phyloP scores from a whole-genome alignment of 2,888 invertebrate genomes.

The Cremastinae sp. region DNA sequence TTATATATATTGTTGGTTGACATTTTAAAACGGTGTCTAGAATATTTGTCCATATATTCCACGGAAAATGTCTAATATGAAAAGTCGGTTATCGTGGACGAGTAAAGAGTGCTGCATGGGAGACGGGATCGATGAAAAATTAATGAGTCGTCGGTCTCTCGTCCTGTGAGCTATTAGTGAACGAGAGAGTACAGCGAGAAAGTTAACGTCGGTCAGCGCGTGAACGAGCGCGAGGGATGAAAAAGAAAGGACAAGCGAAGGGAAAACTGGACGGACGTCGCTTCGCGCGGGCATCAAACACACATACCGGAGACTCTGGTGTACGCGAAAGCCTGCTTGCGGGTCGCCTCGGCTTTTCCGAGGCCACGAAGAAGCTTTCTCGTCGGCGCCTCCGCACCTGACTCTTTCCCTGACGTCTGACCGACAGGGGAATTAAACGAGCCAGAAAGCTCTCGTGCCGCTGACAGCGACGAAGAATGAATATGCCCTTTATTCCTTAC shows the following conservation, averaged over 20 bases:
- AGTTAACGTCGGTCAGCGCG: slow-evolving; percentile 45
- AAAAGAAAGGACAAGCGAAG: slow-evolving; percentile 28
- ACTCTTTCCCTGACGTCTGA: slow-evolving; percentile 41
- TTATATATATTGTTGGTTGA: no score
- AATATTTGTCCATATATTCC: no score
- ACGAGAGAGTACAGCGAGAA: slow-evolving; percentile 16
- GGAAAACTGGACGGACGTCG: slow-evolving; percentile 41
- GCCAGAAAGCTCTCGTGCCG: slow-evolving; percentile 13
- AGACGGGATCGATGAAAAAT: slow-evolving; percentile 67
- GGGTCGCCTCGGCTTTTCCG: slow-evolving; percentile 42
- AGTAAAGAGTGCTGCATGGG: not conserved
- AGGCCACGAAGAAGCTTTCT: slow-evolving; percentile 21
- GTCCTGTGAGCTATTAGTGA: slow-evolving; percentile 54
- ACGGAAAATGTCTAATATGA: no score
- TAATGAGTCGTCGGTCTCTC: slow-evolving; percentile 62
- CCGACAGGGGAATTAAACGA: slow-evolving; percentile 48
- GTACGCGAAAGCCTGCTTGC: slow-evolving; percentile 15
- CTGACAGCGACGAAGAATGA: slow-evolving; percentile 48
- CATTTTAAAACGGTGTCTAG: no score
- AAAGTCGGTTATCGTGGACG: no score
- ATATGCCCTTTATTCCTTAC: slow-evolving; percentile 37
- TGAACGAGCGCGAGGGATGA: slow-evolving; percentile 23
- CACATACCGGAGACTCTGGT: slow-evolving; percentile 38
- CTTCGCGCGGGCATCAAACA: slow-evolving; percentile 2
- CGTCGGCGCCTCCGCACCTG: slow-evolving; percentile 26